Evolutionary conservation across 2,888 invertebrate genomes (phyloP).

Genomic region (Cataglyphis livida): DNA sequence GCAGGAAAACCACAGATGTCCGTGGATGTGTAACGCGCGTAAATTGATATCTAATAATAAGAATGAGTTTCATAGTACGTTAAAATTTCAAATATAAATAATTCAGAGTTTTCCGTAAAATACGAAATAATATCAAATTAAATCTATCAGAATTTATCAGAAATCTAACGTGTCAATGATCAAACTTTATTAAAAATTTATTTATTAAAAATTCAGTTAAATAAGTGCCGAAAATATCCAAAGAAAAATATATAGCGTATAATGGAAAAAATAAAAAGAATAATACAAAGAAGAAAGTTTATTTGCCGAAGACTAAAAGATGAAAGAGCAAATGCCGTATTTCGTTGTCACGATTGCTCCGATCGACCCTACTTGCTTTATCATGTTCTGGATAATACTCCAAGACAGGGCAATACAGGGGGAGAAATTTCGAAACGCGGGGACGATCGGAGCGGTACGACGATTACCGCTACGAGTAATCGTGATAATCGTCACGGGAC

Average conservation of each 20-base stretch:
- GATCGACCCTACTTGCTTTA: conserved; percentile 12
- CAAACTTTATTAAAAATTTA: neutral
- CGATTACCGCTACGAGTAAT: conserved; percentile 71
- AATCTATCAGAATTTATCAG: neutral
- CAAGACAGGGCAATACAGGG: conserved; percentile 1
- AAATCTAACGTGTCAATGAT: neutral
- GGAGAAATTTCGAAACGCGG: conserved; percentile 56
- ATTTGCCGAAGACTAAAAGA: conserved; percentile 11
- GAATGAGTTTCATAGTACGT: neutral
- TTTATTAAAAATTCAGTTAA: neutral
- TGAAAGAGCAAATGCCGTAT: neutral
- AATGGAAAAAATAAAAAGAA: neutral
- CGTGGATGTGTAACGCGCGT: neutral
- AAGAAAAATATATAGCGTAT: neutral
- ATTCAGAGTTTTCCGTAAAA: neutral
- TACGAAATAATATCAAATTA: neutral
- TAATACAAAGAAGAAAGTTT: neutral
- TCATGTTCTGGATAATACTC: conserved; percentile 15
- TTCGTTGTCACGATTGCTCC: neutral
- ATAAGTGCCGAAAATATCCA: neutral
- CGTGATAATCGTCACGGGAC: conserved; percentile 74
- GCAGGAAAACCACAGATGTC: conserved; percentile 18
- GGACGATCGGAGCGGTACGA: conserved; percentile 58
- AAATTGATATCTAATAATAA: conserved; percentile 17
- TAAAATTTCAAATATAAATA: neutral